phyloP scores from a whole-genome alignment of 92 coral and sea anemone species.

The Isaurus tuberculatus region DNA sequence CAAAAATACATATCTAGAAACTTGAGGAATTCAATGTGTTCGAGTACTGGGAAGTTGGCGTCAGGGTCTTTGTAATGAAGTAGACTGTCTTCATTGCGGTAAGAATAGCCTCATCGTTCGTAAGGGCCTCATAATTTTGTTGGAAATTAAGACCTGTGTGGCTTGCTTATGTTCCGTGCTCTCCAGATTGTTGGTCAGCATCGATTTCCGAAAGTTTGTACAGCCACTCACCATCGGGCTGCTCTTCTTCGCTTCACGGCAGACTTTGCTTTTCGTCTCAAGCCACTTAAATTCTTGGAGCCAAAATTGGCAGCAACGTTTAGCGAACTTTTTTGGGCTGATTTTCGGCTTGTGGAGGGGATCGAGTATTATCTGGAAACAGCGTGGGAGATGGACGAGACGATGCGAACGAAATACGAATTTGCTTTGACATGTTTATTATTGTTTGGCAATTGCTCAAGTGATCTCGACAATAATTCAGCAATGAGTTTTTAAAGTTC shows the following conservation, averaged over 20 bases:
- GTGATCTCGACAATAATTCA: too few species aligned
- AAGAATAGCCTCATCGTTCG: too few species aligned
- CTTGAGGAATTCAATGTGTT: background rate
- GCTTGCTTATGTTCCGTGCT: background rate
- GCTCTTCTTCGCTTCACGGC: conserved; percentile 1
- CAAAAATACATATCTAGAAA: conserved; percentile 3
- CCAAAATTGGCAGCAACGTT: conserved; percentile 23
- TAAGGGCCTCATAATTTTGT: too few species aligned
- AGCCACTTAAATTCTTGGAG: conserved; percentile 13
- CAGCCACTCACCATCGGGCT: background rate
- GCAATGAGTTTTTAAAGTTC: too few species aligned
- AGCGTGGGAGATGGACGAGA: conserved; percentile 26
- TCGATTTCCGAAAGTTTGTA: background rate
- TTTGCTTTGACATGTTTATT: conserved; percentile 1
- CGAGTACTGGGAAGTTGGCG: background rate
- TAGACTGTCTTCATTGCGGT: too few species aligned
- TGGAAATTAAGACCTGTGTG: background rate
- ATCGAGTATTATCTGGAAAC: conserved; percentile 22
- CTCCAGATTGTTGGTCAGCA: background rate
- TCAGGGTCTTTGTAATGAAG: background rate
- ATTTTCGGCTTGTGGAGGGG: conserved; percentile 23
- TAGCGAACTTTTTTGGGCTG: conserved; percentile 1
- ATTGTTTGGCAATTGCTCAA: too few species aligned
- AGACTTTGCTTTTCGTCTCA: conserved; percentile 4
- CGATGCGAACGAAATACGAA: too few species aligned